Conservation (phyloP, 1,140 invertebrate species). For the Drosophila pseudoananassae region DNA sequence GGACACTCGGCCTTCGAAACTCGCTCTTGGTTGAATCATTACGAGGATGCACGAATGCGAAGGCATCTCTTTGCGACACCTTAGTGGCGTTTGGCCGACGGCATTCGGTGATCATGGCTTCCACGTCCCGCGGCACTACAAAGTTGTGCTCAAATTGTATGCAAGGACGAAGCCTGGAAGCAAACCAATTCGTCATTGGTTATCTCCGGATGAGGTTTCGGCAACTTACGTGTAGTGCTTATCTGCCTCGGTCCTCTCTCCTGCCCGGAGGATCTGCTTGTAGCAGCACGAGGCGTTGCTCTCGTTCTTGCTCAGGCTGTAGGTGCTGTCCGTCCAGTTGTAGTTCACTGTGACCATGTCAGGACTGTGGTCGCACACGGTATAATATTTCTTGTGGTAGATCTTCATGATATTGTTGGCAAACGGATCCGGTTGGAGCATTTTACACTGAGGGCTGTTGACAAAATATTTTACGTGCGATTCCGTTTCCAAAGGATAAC, state of each 20-base stretch:
- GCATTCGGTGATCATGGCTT: constrained; percentile 63
- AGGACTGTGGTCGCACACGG: constrained; percentile 85
- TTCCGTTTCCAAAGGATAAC: constrained; percentile 4
- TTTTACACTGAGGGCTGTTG: constrained; percentile 85
- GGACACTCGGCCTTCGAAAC: constrained; percentile 42
- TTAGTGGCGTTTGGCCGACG: constrained; percentile 7
- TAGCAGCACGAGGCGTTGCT: constrained; percentile 85
- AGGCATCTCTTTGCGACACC: constrained; percentile 59
- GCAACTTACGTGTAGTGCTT: constrained; percentile 84
- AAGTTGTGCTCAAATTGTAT: constrained; percentile 53
- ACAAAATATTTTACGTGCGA: constrained; percentile 53
- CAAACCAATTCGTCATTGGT: background rate
- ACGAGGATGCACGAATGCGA: constrained; percentile 61
- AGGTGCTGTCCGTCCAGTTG: constrained; percentile 42
- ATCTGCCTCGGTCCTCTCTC: constrained; percentile 71
- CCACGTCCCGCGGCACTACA: constrained; percentile 47
- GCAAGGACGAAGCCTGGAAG: constrained; percentile 52
- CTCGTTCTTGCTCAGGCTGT: constrained; percentile 60
- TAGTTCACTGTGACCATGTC: constrained; percentile 84
- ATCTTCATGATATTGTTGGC: constrained; percentile 87
- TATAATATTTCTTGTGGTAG: constrained; percentile 85
- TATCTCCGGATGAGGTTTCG: background rate
- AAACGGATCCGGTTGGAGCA: constrained; percentile 88
- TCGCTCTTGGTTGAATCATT: background rate
- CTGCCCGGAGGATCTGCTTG: constrained; percentile 84